Evolutionary conservation across 2,888 invertebrate genomes (phyloP), one percentile per base, ranked within the genome.

Genomic region (Rhorus exstirpatorius): DNA sequence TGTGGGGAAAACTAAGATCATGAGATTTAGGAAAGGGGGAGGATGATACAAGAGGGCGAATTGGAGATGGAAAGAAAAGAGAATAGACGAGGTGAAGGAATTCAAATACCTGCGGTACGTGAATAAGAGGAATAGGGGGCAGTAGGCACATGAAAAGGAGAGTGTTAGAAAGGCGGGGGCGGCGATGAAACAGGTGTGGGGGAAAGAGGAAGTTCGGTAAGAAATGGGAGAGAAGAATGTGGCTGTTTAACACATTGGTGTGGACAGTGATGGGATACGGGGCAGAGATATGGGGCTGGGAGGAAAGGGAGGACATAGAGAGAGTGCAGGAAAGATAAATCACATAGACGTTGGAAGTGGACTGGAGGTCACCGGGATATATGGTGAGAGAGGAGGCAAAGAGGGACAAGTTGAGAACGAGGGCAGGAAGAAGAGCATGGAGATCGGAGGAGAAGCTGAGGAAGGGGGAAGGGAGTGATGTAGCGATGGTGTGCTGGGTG

Each of bases 311-410:
- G n/a, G n/a, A n/a, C n/a, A n/a, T n/a, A n/a, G n/a, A n/a, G n/a
- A n/a, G n/a, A n/a, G 4, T 74, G 44, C 67, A 68, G 3, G 76
- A 76, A 35, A 75, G 55, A 14, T 65, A 19, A n/a, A n/a, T 75
- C 26, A 75, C 53, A 31, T 75, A 44, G 74, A 65, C 63, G n/a
- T 3, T 35, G 31, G 71, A 31, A 17, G 6, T 49, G 7, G 71
- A 60, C 4, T 17, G 12, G 2, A 31, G 31, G 31, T 31, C 31
- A 6, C 31, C 31, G 6, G 31, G 31, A 6, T 31, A 31, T 6
- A 31, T 31, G 31, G 6, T 6, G 31, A 31, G 31, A 31, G 31
- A 31, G 6, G 31, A 31, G 6, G 31, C 31, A 3, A 31, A 31
- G 6, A 31, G 31, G 31, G 31, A 31, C 2, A 31, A 31, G 31